Conservation (phyloP, 1,140 invertebrate genomes). For the Sinella curviseta region DNA sequence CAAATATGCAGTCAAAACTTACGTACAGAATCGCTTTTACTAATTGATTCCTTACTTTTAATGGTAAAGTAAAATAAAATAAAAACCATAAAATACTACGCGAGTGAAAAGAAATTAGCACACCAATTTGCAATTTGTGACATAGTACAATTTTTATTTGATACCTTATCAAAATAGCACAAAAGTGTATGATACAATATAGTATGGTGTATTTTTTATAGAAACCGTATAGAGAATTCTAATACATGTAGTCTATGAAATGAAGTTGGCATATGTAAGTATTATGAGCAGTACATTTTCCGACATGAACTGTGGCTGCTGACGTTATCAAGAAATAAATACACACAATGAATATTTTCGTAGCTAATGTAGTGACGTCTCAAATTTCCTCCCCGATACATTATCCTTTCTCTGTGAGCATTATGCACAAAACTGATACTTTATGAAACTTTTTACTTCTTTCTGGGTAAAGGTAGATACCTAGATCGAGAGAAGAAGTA, state of each 20-base stretch:
- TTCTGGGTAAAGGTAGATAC: slow-evolving; percentile 27
- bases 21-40: too few species aligned
- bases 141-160: too few species aligned
- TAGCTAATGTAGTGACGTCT: slow-evolving; percentile 14
- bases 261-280: neutral
- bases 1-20: too few species aligned
- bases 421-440: slow-evolving; percentile 32
- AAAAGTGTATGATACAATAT: too few species aligned
- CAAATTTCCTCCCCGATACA: slow-evolving; percentile 8
- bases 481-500: neutral
- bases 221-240: neutral
- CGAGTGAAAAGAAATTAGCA: too few species aligned
- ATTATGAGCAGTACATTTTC: neutral
- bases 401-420: slow-evolving; percentile 5
- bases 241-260: neutral
- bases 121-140: too few species aligned
- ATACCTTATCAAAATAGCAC: too few species aligned
- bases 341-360: neutral
- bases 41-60: too few species aligned
- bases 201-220: neutral
- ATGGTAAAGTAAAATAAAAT: too few species aligned
- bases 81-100: too few species aligned
- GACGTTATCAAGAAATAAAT: too few species aligned
- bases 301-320: too few species aligned
- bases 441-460: slow-evolving; percentile 29